Conservation (phyloP, 2,113 vertebrate species). For the Nematolebias whitei region DNA sequence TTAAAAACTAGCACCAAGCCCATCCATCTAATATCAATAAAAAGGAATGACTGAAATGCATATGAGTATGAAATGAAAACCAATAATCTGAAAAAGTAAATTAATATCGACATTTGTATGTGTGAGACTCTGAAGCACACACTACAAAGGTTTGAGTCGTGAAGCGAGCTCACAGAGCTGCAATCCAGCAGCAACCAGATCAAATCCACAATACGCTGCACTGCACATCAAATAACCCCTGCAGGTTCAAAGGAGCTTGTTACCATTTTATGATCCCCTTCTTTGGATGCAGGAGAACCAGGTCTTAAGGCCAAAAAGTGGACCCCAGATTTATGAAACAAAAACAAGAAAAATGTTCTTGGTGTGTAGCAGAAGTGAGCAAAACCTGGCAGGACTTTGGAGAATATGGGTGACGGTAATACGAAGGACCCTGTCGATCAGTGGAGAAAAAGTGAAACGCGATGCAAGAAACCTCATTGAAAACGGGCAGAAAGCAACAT, state of each 20-base stretch:
- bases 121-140: neutral
- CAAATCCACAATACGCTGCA: conserved; percentile 36
- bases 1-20: neutral
- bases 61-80: neutral
- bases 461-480: conserved; percentile 5
- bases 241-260: conserved; percentile 62
- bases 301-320: conserved; percentile 1
- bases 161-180: conserved; percentile 32
- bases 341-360: conserved; percentile 31
- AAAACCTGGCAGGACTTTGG: neutral
- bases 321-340: conserved; percentile 21
- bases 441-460: conserved; percentile 18
- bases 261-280: conserved; percentile 49
- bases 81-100: neutral
- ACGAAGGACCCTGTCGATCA: conserved; percentile 7
- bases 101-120: neutral
- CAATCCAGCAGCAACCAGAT: conserved; percentile 46
- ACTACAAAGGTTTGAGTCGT: conserved; percentile 60
- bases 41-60: neutral
- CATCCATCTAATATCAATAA: neutral
- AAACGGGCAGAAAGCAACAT: neutral
- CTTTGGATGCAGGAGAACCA: conserved; percentile 20
- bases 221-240: conserved; percentile 62
- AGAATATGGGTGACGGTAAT: conserved; percentile 2
- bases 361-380: neutral